Conservation (phyloP, 1,140 invertebrate genomes). For the Tetragnatha versicolor region DNA sequence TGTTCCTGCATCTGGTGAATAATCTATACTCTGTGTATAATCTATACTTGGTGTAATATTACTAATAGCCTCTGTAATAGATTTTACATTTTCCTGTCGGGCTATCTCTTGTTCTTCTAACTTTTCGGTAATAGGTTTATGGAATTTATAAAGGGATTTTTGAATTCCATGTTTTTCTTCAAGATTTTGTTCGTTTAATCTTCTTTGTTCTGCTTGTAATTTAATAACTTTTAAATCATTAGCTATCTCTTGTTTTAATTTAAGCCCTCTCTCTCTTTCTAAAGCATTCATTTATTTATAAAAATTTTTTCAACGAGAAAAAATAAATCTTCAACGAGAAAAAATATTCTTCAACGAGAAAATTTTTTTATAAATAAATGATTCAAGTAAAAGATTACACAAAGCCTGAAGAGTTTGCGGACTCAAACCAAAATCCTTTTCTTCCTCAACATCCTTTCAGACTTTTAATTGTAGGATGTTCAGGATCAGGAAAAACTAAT, state of each 20-base stretch:
- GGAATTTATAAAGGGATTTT: neutral
- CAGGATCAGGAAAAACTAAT: conserved; percentile 32
- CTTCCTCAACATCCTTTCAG: conserved; percentile 10
- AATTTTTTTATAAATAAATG: neutral
- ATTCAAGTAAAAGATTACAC: conserved; percentile 10
- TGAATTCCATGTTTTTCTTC: neutral
- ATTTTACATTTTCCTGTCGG: neutral
- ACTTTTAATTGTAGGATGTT: too few species aligned
- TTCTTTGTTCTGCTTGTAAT: neutral
- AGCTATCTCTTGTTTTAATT: neutral
- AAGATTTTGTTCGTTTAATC: neutral
- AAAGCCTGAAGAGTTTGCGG: neutral
- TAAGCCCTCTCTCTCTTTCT: neutral
- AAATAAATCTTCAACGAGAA: neutral
- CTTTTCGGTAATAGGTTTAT: neutral
- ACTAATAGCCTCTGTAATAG: neutral
- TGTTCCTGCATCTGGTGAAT: neutral
- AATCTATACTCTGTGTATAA: neutral
- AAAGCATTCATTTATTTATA: neutral
- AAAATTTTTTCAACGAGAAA: neutral
- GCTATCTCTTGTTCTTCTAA: neutral
- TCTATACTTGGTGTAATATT: neutral
- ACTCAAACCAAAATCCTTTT: conserved; percentile 1
- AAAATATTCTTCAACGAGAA: neutral
- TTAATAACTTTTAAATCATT: neutral